Evolutionary conservation across 1,140 invertebrate species (phyloP), one percentile per base, ranked within the genome.

Genomic region (Tetramorium simillimum): DNA sequence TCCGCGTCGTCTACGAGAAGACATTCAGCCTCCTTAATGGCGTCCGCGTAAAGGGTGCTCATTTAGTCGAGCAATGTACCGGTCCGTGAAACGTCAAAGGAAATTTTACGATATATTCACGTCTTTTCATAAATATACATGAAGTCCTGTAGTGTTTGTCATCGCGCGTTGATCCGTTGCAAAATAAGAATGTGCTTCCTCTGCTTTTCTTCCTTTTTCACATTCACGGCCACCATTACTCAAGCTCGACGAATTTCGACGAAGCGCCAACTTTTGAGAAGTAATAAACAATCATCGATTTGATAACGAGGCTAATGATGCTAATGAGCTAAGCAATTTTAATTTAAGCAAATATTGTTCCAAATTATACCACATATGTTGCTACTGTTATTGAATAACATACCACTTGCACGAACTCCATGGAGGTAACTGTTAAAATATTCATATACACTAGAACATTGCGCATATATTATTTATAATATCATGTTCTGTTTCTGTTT

Each of bases 11-110:
- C 85, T 84, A 70, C 43, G 16, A 3, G 51, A 85, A 86, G 65
- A 85, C 58, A 90, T 87, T 89, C 88, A 89, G 14, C 28, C 24
- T 60, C 24, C 53, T 75, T 90, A 89, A 90, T 89, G 60, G 28
- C 53, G 72, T 62, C 33, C 77, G 63, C 51, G 70, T 24, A 89
- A 89, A 90, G 72, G 18, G 46, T 69, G 51, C 46, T 87, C 72
- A 73, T 69, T 69, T 63, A 84, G 72, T 58, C 77, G 53, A 51
- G 60, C 58, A 33, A 37, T 62, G 40, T 40, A 49, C 53, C 56
- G 70, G 56, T 53, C 10, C n/a, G 24, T 16, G 37, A 86, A 69
- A 56, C 40, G 40, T 84, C 58, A 85, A 90, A 89, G 58, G 37
- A 78, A 84, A 89, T 73, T 90, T 90, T 62, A 70, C 28, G 21